Base-by-base conservation (phyloP, 64 coral and sea anemone genomes). In the Orbicella faveolata region DNA sequence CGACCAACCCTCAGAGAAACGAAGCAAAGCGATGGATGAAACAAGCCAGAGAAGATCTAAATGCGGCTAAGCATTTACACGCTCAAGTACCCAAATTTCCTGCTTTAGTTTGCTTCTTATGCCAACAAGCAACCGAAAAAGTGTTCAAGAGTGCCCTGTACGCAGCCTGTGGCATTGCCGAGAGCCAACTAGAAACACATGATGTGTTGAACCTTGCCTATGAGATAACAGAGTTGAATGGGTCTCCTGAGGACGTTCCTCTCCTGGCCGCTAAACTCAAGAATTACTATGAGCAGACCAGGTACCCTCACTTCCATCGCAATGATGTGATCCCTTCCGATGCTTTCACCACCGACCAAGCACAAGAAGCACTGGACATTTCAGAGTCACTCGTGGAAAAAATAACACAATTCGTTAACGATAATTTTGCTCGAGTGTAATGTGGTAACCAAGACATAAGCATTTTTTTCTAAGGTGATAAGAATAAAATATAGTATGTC, bases 11-110 rank as follows among this genome's bases (percentile, higher is more conserved):
- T 66, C 92, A 99, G 51, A 89, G 75, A 35, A 91, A 95, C 30
- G 97, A 99, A 73, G 97, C 94, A 70, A 90, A 90, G 79, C 90
- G 97, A 52, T 99, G 97, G 97, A 91, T 99, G 91, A 93, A 88
- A 87, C 97, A 99, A 93, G 91, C 94, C 25, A 88, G 83, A 5
- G 90, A 93, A 15, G 97, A 99, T 62, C 83, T 99, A 5, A 75
- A 61, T 35, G 94, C 97, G 11, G 97, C 97, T 9, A 88, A 79
- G 61, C 79, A 90, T 63, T 48, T 99, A 35, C 59, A 66, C 30
- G 62, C 37, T 51, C 78, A 93, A 63, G 94, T 81, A n/a, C 2
- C 72, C 6, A 78, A 89, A 6, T 99, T 93, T 61, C 90, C 93
- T 76, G 88, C 87, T 10, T 72, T 93, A 9, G 86, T 93, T 61